Evolutionary conservation across 2,797 vertebrate genomes (phyloP).

Genomic region (Characodon lateralis): DNA sequence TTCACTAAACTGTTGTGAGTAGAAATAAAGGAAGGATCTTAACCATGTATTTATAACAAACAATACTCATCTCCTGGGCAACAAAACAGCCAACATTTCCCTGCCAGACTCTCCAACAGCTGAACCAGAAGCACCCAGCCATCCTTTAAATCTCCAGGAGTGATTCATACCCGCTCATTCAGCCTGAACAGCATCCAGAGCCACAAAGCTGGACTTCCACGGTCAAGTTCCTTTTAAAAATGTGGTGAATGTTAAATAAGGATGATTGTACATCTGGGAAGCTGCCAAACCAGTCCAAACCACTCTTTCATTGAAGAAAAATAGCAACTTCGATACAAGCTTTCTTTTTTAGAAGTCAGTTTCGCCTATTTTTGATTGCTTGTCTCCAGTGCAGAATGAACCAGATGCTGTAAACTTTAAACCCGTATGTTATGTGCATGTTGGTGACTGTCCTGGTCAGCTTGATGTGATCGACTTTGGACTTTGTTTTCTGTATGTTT

Average conservation of each 20-base stretch:
- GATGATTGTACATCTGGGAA: constrained; percentile 38
- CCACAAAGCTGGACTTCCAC: constrained; percentile 49
- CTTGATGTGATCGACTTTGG: not conserved
- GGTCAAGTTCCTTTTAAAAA: constrained; percentile 51
- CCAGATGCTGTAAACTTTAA: constrained; percentile 17
- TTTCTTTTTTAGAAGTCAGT: constrained; percentile 33
- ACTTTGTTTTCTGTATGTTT: not conserved
- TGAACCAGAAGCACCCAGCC: constrained; percentile 40
- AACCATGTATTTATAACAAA: constrained; percentile 65
- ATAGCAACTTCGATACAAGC: constrained; percentile 14
- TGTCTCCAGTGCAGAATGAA: constrained; percentile 32
- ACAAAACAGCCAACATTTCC: constrained; percentile 47
- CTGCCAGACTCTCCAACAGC: constrained; percentile 20
- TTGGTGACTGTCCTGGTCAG: not conserved
- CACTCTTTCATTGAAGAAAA: constrained; percentile 38
- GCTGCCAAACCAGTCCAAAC: constrained; percentile 55
- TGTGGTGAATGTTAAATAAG: constrained; percentile 58
- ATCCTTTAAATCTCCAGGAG: constrained; percentile 41
- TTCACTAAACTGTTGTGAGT: constrained; percentile 13
- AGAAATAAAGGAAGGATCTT: constrained; percentile 32
- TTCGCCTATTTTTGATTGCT: constrained; percentile 36
- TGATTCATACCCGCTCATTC: constrained; percentile 65
- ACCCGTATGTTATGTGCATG: not conserved
- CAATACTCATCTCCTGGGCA: constrained; percentile 51
- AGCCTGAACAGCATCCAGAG: constrained; percentile 56